Base-by-base conservation (phyloP, 2,888 invertebrate genomes). In the Drosophila stalkeri region DNA sequence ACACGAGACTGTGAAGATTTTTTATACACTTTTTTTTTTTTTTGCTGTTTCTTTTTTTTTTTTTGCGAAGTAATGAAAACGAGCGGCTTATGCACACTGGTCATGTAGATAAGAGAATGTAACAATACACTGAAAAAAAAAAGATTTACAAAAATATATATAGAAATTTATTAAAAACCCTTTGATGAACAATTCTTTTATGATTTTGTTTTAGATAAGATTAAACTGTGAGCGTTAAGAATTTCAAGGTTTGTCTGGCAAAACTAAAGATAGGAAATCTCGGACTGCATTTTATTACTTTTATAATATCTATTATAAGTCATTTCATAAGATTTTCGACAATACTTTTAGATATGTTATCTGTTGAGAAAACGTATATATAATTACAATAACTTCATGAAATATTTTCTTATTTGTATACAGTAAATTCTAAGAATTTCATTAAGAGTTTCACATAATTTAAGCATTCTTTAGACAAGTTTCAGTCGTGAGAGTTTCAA, bases 81-180 rank as follows among this genome's bases (percentile, higher is more conserved):
- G 60, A 64, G 49, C 31, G 31, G 49, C 49, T 18, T 49, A 33
- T 0, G 49, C n/a, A 9, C 3, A 39, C 49, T 73, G 57, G 62
- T 20, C 75, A 44, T 23, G 8, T 16, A 57, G 62, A 57, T 71
- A 68, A 67, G 68, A 54, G 78, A 60, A 64, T 60, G 78, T 66
- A 63, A 23, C 49, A 23, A 9, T 47, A 55, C 33, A 77, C 54
- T 43, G 23, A 31, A 23, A 18, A 20, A 72, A 77, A 51, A 23
- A 23, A 23, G 2, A 23, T 23, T 46, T 41, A n/a, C 1, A 47
- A 11, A n/a, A 16, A 31, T 54, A 16, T 39, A 37, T 31, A 20
- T 12, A 1, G 3, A 56, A 35, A 11, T 31, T 1, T 20, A 31
- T 47, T 0, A 2, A 4, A 7, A 44, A 16, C 16, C 16, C n/a